Percentiles rank a stretch among this genome's conserved stretches.
phyloP scores from a whole-genome alignment of 2,888 invertebrate species.

The Tiphia femorata region DNA sequence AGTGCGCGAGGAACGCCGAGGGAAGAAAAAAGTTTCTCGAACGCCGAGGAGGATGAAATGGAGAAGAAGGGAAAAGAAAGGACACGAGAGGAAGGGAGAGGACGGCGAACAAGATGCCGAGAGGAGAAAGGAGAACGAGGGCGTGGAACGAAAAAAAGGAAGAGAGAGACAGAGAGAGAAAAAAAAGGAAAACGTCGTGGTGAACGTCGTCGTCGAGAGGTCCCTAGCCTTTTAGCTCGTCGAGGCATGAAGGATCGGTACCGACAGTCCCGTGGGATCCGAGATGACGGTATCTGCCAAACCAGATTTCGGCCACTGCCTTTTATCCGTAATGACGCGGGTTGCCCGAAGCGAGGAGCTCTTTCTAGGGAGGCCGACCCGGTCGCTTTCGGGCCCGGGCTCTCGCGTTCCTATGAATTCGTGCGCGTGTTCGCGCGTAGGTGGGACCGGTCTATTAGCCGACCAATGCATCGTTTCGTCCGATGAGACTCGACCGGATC shows the following conservation, averaged over 20 bases:
- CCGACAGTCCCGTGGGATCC: slow-evolving; percentile 38
- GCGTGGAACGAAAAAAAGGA: slow-evolving; percentile 5
- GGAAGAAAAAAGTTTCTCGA: background rate
- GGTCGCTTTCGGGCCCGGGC: background rate
- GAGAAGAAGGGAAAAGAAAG: slow-evolving; percentile 3
- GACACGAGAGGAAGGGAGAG: slow-evolving; percentile 4
- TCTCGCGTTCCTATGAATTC: too few species aligned
- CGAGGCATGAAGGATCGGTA: slow-evolving; percentile 43
- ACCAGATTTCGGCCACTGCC: slow-evolving; percentile 25
- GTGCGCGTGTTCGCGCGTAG: too few species aligned
- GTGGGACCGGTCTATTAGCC: too few species aligned
- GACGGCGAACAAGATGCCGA: background rate
- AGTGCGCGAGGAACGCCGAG: background rate
- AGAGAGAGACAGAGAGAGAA: slow-evolving; percentile 1
- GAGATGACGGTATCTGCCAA: slow-evolving; percentile 30
- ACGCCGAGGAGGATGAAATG: background rate
- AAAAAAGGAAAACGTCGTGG: slow-evolving; percentile 6
- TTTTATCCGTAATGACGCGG: background rate
- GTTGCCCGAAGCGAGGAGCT: too few species aligned
- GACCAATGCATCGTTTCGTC: too few species aligned
- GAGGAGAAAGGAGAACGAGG: background rate
- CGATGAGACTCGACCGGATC: too few species aligned
- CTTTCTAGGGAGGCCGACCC: too few species aligned
- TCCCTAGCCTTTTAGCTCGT: slow-evolving; percentile 39
- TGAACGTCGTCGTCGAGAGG: slow-evolving; percentile 22